These are phyloP conservation scores for Melanostoma scalare DNA, from an alignment of 2,888 invertebrate genomes.

Conservation along the genomic window DNA sequence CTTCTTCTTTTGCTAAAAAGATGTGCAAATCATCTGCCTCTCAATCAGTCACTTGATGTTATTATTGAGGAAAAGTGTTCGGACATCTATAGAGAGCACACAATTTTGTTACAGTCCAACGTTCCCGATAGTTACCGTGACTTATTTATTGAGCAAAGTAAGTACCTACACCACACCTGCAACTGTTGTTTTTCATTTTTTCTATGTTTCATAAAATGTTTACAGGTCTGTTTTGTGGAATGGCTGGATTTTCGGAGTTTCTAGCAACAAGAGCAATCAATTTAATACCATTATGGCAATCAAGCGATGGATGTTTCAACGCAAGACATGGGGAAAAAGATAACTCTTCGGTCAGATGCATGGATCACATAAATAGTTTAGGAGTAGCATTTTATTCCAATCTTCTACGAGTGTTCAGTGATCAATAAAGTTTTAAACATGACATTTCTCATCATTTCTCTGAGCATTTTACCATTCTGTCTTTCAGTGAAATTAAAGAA, in stretches of 20 bases:
- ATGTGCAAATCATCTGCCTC: slow-evolving; percentile 42
- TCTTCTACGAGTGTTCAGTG: slow-evolving; percentile 24
- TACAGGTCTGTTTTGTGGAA: slow-evolving; percentile 60
- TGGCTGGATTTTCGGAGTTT: slow-evolving; percentile 56
- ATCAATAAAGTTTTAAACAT: not conserved
- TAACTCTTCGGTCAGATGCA: slow-evolving; percentile 13
- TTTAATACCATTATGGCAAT: slow-evolving; percentile 47
- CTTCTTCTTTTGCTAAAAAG: slow-evolving; percentile 37
- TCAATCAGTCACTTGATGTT: slow-evolving; percentile 53
- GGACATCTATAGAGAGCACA: slow-evolving; percentile 47
- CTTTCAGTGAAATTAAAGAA: too few relatives aligned
- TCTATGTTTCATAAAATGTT: not conserved
- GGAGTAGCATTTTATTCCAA: slow-evolving; percentile 55
- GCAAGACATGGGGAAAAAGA: not conserved
- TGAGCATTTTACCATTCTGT: too few relatives aligned
- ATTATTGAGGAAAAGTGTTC: slow-evolving; percentile 48
- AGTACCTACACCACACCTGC: slow-evolving; percentile 36
- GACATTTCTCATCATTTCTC: too few relatives aligned
- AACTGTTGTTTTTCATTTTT: not conserved
- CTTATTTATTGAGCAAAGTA: slow-evolving; percentile 80
- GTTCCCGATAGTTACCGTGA: slow-evolving; percentile 78
- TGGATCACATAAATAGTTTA: slow-evolving; percentile 52
- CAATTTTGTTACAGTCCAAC: slow-evolving; percentile 61
- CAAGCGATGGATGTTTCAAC: slow-evolving; percentile 35
- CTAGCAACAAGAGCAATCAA: slow-evolving; percentile 17